phyloP scores from a whole-genome alignment of 1,140 invertebrate genomes.

The Euborellia annulipes region DNA sequence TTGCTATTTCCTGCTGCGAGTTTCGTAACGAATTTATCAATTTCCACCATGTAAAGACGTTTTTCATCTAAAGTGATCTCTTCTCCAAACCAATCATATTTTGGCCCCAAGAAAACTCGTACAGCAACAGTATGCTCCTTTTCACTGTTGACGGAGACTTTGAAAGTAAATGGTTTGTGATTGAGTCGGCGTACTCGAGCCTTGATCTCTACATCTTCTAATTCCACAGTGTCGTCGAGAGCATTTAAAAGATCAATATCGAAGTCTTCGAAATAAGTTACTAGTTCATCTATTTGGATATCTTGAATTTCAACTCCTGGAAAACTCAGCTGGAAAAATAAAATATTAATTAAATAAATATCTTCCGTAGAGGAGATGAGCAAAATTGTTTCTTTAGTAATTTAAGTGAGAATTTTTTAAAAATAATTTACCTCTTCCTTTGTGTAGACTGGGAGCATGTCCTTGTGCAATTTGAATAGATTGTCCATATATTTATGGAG shows the following conservation, averaged over 20 bases:
- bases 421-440: constrained; percentile 14
- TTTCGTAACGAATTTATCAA: constrained; percentile 32
- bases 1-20: constrained; percentile 26
- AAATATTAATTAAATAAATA: constrained; percentile 3
- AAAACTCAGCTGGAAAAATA: constrained; percentile 31
- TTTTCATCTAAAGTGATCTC: constrained; percentile 30
- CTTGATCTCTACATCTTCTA: constrained; percentile 24
- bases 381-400: too few relatives aligned
- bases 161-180: constrained; percentile 46
- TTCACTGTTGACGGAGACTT: constrained; percentile 38
- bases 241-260: constrained; percentile 41
- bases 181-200: constrained; percentile 38
- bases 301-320: constrained; percentile 43
- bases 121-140: constrained; percentile 34
- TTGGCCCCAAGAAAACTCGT: constrained; percentile 51
- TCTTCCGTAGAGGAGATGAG: constrained; percentile 18
- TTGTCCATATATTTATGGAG: constrained; percentile 30
- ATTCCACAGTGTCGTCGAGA: constrained; percentile 15
- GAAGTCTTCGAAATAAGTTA: constrained; percentile 49
- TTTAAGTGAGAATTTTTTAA: too few relatives aligned
- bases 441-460: constrained; percentile 18
- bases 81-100: constrained; percentile 40
- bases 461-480: constrained; percentile 31
- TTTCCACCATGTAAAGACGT: constrained; percentile 42
- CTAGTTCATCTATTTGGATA: constrained; percentile 38